phyloP scores from a whole-genome alignment of 2,888 invertebrate genomes.

The Calameuta pallipes region DNA sequence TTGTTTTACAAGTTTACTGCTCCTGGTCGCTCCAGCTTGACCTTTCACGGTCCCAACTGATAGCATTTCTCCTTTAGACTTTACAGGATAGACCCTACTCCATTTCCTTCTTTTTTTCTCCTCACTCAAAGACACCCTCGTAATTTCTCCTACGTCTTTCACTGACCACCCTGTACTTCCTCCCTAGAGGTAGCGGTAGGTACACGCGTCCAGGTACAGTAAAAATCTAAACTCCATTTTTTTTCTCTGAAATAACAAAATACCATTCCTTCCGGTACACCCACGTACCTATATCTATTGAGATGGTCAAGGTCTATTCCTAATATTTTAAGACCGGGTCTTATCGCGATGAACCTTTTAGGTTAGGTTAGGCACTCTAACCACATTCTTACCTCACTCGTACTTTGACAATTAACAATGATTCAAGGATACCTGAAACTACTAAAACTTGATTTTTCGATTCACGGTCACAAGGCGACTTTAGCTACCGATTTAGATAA shows the following conservation, averaged over 20 bases:
- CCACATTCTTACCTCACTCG: background rate
- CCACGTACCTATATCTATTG: background rate
- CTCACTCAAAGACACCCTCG: background rate
- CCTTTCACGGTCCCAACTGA: slow-evolving; percentile 15
- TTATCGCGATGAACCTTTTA: background rate
- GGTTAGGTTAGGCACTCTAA: background rate
- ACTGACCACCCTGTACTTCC: background rate
- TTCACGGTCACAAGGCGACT: too few relatives aligned
- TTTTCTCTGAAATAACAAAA: background rate
- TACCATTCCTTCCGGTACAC: background rate
- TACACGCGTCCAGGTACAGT: background rate
- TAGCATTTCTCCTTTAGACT: slow-evolving; percentile 5
- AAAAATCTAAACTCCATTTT: background rate
- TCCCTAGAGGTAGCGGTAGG: background rate
- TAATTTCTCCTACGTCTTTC: background rate
- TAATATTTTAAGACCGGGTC: background rate
- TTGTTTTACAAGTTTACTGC: slow-evolving; percentile 63
- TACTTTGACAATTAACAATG: background rate
- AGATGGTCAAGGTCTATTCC: background rate
- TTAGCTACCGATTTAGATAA: too few relatives aligned
- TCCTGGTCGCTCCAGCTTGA: slow-evolving; percentile 29
- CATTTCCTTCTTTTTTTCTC: slow-evolving; percentile 12
- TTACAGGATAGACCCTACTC: slow-evolving; percentile 3
- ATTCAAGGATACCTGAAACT: background rate
- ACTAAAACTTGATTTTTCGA: background rate